A percentile compares a stretch with the other conserved stretches of the same genome.
phyloP scores from a whole-genome alignment of 2,888 invertebrate species.

The Chrysolina oricalcia region DNA sequence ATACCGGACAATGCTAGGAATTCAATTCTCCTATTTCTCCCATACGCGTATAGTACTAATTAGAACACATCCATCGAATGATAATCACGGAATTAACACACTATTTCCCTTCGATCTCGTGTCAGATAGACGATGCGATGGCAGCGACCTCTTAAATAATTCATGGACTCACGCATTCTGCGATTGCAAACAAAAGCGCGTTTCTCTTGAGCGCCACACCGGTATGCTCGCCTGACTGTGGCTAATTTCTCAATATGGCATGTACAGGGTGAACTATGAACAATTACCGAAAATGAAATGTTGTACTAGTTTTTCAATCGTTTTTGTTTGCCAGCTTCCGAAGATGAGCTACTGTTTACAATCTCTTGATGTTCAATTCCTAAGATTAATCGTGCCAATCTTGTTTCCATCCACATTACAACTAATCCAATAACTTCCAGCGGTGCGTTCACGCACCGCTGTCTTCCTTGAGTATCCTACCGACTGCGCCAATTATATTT shows the following conservation, averaged over 20 bases:
- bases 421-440: too few relatives aligned
- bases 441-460: too few relatives aligned
- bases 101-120: conserved; percentile 46
- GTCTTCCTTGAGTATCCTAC: too few relatives aligned
- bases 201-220: conserved; percentile 30
- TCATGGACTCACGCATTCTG: conserved; percentile 49
- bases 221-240: conserved; percentile 42
- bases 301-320: too few relatives aligned
- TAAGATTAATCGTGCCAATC: too few relatives aligned
- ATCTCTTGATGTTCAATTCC: too few relatives aligned
- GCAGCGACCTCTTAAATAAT: conserved; percentile 45
- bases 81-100: conserved; percentile 42
- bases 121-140: conserved; percentile 36
- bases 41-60: conserved; percentile 30
- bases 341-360: too few relatives aligned
- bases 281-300: background rate
- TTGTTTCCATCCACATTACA: too few relatives aligned
- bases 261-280: background rate
- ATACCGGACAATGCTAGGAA: conserved; percentile 3
- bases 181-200: conserved; percentile 49
- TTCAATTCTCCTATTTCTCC: conserved; percentile 19
- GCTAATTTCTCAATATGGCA: conserved; percentile 40
- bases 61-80: conserved; percentile 35
- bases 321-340: too few relatives aligned
- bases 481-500: too few relatives aligned